A percentile compares a stretch with the other conserved stretches of the same genome.
phyloP scores from a whole-genome alignment of 1,140 invertebrate genomes.

The Ridgeia piscesae region DNA sequence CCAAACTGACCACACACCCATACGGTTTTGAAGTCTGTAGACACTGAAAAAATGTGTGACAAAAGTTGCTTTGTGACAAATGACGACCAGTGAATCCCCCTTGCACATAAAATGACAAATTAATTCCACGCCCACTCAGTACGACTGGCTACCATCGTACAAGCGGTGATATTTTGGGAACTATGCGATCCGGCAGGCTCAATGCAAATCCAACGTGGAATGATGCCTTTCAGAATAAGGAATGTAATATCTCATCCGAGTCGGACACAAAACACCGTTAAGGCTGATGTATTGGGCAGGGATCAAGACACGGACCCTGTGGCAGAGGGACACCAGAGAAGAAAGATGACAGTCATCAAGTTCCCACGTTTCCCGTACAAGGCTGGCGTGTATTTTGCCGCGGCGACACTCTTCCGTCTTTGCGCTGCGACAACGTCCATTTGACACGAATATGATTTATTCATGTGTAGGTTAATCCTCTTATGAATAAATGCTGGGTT shows the following conservation, averaged over 20 bases:
- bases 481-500: neutral
- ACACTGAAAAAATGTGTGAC: neutral
- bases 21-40: too few relatives aligned
- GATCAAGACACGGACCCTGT: neutral
- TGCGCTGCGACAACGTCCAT: neutral
- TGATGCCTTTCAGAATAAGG: neutral
- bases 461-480: neutral
- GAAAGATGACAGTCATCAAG: neutral
- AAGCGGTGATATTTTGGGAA: neutral
- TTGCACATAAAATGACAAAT: neutral
- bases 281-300: neutral
- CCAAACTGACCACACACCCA: too few relatives aligned
- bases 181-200: neutral
- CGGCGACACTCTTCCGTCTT: neutral
- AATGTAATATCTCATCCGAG: neutral
- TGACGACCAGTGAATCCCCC: too few relatives aligned
- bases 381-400: too few relatives aligned
- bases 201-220: neutral
- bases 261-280: neutral
- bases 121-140: neutral
- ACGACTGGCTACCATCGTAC: neutral
- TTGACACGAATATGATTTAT: neutral
- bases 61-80: neutral
- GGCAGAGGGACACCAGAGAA: neutral
- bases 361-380: neutral